Conservation (phyloP, 2,113 vertebrate species). For the Mustela lutreola region DNA sequence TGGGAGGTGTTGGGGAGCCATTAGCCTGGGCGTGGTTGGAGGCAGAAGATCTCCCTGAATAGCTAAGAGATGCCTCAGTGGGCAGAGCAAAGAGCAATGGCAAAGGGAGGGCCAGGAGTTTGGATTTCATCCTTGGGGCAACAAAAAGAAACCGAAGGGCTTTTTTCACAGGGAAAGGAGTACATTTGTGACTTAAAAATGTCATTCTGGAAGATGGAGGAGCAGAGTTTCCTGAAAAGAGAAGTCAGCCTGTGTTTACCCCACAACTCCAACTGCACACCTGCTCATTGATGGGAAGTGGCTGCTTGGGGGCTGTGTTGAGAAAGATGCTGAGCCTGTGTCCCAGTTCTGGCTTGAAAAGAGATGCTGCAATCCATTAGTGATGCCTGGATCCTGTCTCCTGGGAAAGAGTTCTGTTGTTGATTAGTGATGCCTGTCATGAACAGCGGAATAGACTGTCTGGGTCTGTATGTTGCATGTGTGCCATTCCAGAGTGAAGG, state of each 20-base stretch:
- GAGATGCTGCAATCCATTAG: not conserved
- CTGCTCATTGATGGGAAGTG: not conserved
- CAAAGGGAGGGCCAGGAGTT: not conserved
- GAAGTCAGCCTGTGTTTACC: not conserved
- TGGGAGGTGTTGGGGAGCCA: not conserved
- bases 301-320: not conserved
- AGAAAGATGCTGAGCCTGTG: not conserved
- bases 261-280: not conserved
- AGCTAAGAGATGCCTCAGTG: not conserved
- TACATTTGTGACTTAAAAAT: not conserved
- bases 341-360: not conserved
- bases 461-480: accelerated
- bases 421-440: slow-evolving; percentile 15
- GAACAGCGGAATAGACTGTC: accelerated
- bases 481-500: not conserved
- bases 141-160: not conserved
- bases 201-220: not conserved
- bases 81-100: not conserved
- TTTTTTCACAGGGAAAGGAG: not conserved
- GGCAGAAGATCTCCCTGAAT: not conserved
- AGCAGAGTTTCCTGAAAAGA: not conserved
- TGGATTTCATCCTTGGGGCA: not conserved
- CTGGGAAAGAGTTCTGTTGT: not conserved
- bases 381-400: slow-evolving; percentile 26
- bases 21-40: not conserved